A percentile compares a stretch with the other conserved stretches of the same genome.
Conservation (phyloP, 2,113 vertebrate species). For the Fulmarus glacialis region DNA sequence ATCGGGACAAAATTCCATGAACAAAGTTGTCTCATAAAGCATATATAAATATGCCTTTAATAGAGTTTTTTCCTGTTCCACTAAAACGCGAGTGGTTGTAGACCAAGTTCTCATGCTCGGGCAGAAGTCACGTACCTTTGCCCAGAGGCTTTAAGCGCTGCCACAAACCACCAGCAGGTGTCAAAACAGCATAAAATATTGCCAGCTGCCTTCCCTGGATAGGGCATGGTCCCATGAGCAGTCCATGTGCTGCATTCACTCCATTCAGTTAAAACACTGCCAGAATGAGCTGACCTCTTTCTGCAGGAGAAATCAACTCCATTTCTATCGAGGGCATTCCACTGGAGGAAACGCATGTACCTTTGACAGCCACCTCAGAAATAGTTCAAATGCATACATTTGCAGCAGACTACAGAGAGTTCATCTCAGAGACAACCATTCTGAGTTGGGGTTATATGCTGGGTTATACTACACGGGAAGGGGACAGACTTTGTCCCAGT, state of each 20-base stretch:
- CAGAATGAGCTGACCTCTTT: neutral
- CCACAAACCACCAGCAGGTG: neutral
- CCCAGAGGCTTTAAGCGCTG: neutral
- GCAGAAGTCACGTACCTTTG: neutral
- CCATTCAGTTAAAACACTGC: neutral
- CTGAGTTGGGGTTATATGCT: neutral
- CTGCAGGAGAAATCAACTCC: neutral
- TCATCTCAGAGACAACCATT: neutral
- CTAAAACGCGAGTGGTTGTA: neutral
- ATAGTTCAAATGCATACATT: neutral
- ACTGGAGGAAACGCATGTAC: neutral
- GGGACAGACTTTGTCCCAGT: neutral
- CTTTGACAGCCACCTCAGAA: neutral
- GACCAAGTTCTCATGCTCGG: neutral
- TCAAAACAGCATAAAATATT: neutral
- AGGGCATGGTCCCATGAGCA: neutral
- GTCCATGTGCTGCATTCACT: neutral
- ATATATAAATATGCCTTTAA: neutral
- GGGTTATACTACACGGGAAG: neutral
- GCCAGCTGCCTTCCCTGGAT: neutral
- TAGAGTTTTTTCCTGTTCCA: neutral
- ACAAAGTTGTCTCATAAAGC: neutral
- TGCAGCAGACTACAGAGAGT: neutral
- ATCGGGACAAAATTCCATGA: neutral
- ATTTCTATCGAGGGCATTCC: neutral